These are phyloP conservation scores for Rhabdophis nuchalis DNA, from an alignment of 2,797 vertebrate species.

Conservation along the genomic window DNA sequence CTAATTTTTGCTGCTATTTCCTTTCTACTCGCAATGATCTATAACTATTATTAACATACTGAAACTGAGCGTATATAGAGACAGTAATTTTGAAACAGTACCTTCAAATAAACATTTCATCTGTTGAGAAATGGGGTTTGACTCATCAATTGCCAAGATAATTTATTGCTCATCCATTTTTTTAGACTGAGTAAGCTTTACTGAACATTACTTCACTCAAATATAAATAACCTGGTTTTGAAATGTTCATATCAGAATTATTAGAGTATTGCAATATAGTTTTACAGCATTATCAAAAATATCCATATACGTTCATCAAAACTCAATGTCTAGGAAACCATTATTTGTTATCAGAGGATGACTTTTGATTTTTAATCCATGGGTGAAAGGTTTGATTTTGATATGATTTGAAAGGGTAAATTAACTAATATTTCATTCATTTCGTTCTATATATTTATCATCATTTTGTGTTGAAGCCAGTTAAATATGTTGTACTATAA, in stretches of 20 bases:
- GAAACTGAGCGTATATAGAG: not conserved
- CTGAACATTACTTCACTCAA: not conserved
- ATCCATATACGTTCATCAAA: not conserved
- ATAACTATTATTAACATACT: slow-evolving; percentile 5
- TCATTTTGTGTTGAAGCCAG: not conserved
- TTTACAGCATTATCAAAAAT: not conserved
- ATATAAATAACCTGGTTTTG: not conserved
- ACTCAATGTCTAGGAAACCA: not conserved
- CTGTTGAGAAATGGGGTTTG: not conserved
- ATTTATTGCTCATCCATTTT: not conserved
- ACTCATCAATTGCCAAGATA: not conserved
- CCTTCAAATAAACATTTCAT: not conserved
- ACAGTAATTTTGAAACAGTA: not conserved
- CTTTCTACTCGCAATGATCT: not conserved
- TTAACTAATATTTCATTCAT: not conserved
- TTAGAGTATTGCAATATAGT: not conserved
- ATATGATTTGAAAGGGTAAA: not conserved
- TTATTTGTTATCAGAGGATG: not conserved
- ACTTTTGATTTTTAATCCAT: not conserved
- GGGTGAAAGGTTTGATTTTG: not conserved
- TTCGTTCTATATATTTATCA: not conserved
- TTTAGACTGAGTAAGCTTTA: not conserved
- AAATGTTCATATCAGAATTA: not conserved
- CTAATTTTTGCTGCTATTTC: slow-evolving; percentile 49
- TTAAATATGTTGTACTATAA: not conserved